A percentile compares a stretch with the other conserved stretches of the same genome.
phyloP scores from a whole-genome alignment of 1,140 invertebrate genomes.

The Philotrypesis tridentata region DNA sequence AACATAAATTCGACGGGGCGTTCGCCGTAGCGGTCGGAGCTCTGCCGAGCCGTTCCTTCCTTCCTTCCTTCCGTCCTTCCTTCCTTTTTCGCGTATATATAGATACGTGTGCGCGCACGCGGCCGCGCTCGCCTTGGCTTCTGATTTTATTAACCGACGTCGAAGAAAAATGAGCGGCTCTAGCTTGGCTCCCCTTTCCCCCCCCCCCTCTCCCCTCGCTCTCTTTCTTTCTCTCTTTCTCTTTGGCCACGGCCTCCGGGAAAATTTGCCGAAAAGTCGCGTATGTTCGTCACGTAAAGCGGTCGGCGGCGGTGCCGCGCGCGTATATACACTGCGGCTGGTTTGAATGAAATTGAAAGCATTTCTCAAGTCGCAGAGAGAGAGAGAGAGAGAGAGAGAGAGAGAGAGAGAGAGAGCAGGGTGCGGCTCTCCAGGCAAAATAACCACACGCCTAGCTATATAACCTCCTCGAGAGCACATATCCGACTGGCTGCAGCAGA shows the following conservation, averaged over 20 bases:
- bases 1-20: constrained; percentile 57
- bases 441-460: not conserved
- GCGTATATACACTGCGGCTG: constrained; percentile 46
- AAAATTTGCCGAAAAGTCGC: constrained; percentile 45
- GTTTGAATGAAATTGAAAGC: constrained; percentile 72
- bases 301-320: constrained; percentile 31
- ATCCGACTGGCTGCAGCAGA: not conserved
- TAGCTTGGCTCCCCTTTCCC: not conserved
- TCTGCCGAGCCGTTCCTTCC: constrained; percentile 1
- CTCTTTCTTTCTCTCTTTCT: not conserved
- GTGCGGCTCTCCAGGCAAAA: constrained; percentile 12
- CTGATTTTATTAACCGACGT: constrained; percentile 62
- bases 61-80: constrained; percentile 16
- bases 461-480: not conserved
- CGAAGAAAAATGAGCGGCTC: constrained; percentile 60
- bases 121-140: constrained; percentile 29
- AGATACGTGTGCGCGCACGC: not conserved
- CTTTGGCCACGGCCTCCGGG: not conserved
- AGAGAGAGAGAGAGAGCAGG: too few species aligned
- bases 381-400: too few species aligned
- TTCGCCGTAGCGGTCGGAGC: not conserved
- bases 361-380: constrained; percentile 66
- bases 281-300: constrained; percentile 70
- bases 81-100: not conserved
- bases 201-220: too few species aligned